phyloP scores from a whole-genome alignment of 2,113 vertebrate genomes.

The Alligator mississippiensis region DNA sequence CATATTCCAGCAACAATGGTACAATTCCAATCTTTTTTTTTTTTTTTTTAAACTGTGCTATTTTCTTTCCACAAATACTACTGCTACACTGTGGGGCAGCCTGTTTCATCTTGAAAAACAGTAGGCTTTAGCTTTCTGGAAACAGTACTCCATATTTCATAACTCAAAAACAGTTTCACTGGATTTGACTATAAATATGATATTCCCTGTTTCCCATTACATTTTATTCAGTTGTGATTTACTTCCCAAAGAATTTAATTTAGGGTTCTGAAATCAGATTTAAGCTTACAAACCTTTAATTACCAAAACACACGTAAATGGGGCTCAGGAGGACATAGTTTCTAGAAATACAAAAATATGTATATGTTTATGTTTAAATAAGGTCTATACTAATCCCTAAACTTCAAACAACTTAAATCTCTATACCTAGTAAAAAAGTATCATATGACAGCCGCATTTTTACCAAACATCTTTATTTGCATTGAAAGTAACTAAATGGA shows the following conservation, averaged over 20 bases:
- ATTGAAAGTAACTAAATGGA: not conserved
- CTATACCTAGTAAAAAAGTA: not conserved
- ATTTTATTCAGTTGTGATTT: not conserved
- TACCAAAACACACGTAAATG: not conserved
- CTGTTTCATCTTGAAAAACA: not conserved
- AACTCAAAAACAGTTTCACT: not conserved
- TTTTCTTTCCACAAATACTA: not conserved
- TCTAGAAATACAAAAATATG: not conserved
- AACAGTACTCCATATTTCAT: rapidly evolving
- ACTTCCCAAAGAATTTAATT: not conserved
- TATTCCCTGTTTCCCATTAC: not conserved
- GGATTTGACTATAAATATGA: not conserved
- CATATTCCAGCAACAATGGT: not conserved
- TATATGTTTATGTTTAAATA: not conserved
- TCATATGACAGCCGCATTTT: not conserved
- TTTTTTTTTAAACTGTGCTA: not conserved
- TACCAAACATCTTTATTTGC: not conserved
- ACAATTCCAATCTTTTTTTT: not conserved
- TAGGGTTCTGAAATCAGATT: not conserved
- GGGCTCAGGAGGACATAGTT: rapidly evolving
- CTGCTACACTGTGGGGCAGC: not conserved
- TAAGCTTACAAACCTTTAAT: not conserved
- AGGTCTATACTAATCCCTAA: not conserved
- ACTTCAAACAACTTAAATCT: not conserved
- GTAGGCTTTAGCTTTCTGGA: not conserved